Conservation (phyloP, 1,140 invertebrate genomes). For the Aphelenchoides besseyi region DNA sequence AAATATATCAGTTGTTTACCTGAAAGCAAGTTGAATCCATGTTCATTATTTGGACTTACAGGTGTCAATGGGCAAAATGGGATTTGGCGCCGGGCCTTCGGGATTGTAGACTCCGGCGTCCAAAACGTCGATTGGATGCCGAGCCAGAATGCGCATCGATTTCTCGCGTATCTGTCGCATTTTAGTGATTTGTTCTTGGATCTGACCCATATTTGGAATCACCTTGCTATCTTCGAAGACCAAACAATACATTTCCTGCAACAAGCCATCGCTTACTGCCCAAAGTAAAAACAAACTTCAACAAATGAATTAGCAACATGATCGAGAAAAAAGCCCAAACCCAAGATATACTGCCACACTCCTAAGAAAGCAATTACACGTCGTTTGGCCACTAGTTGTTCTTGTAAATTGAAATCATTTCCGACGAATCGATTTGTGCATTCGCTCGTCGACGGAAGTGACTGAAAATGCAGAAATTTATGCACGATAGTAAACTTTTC, state of each 20-base stretch:
- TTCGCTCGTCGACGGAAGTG: conserved; percentile 9
- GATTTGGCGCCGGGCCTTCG: conserved; percentile 56
- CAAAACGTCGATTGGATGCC: conserved; percentile 51
- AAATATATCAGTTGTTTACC: conserved; percentile 81
- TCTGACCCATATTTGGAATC: conserved; percentile 43
- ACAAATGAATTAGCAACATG: conserved; percentile 72
- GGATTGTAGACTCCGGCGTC: conserved; percentile 56
- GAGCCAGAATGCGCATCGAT: conserved; percentile 47
- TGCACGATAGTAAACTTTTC: not conserved
- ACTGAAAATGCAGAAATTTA: conserved; percentile 16
- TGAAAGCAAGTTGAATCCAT: conserved; percentile 63
- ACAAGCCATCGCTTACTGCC: conserved; percentile 6
- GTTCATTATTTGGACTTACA: conserved; percentile 43
- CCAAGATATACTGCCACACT: conserved; percentile 73
- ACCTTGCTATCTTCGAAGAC: conserved; percentile 73
- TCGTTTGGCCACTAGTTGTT: conserved; percentile 73
- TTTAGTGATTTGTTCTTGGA: conserved; percentile 48
- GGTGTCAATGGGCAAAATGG: conserved; percentile 58
- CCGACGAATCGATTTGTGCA: not conserved
- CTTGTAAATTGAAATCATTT: conserved; percentile 60
- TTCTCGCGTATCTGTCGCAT: conserved; percentile 46
- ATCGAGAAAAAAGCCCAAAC: conserved; percentile 75
- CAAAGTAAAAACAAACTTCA: conserved; percentile 65
- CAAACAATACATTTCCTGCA: conserved; percentile 71
- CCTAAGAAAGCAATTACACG: conserved; percentile 77